These are phyloP conservation scores for Caenorhabditis macrosperma DNA, from an alignment of 2,888 invertebrate genomes.

Conservation along the genomic window DNA sequence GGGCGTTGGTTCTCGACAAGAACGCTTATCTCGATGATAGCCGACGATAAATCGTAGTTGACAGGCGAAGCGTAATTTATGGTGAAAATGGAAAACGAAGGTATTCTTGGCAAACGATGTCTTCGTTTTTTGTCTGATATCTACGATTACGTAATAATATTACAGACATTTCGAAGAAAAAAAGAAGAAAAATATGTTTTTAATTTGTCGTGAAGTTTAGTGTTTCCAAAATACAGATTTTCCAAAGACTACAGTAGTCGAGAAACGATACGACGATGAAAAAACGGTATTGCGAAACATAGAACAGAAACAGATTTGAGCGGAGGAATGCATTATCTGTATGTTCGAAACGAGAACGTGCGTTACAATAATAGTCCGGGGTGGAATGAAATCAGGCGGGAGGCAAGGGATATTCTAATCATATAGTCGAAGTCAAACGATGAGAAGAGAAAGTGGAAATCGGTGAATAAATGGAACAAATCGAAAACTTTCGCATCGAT, in stretches of 20 bases:
- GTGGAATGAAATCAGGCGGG: not conserved
- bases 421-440: slow-evolving; percentile 44
- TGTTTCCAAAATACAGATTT: not conserved
- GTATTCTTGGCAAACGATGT: not conserved
- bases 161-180: too few relatives aligned
- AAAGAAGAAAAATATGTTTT: not conserved
- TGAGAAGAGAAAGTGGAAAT: slow-evolving; percentile 49
- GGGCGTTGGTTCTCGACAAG: slow-evolving; percentile 48
- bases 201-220: not conserved
- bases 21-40: slow-evolving; percentile 47
- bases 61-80: slow-evolving; percentile 49
- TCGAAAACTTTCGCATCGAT: slow-evolving; percentile 56
- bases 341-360: too few relatives aligned
- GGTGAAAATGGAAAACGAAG: slow-evolving; percentile 19
- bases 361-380: not conserved
- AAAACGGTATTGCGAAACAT: not conserved
- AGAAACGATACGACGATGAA: not conserved
- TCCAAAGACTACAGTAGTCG: not conserved
- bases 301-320: too few relatives aligned
- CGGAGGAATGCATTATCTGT: too few relatives aligned
- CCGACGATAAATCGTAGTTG: slow-evolving; percentile 48
- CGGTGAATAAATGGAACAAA: slow-evolving; percentile 56
- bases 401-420: slow-evolving; percentile 45
- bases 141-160: too few relatives aligned
- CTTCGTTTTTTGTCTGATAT: too few relatives aligned